Evolutionary conservation across 2,888 invertebrate genomes (phyloP), one percentile per base, ranked within the genome.

Genomic region (Diplazon laetatorius): DNA sequence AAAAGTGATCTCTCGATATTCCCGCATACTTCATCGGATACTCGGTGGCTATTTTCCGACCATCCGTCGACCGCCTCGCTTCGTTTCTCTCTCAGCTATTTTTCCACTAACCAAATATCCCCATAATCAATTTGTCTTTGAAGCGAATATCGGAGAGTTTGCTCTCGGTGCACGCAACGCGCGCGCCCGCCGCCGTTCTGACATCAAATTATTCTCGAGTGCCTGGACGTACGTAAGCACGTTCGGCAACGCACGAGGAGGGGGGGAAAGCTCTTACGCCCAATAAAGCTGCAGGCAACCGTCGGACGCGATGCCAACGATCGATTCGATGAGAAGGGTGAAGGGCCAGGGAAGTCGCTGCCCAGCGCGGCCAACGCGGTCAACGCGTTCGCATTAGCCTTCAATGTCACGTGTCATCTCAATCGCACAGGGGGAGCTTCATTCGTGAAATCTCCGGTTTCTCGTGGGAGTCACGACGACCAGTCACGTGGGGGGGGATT

Each of bases 391-490:
- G 88, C 86, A 55, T 55, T 55, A 85, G 85, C 84, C 83, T 84
- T 86, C 85, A 80, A 81, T 83, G 88, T 87, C 88, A 88, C 88
- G 88, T 88, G 88, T 85, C 88, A 82, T 84, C 86, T 85, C 82
- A 85, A 86, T 85, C 82, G 82, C 76, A 18, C 20, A 16, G 39
- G 52, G 62, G 42, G 62, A 55, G 66, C 42, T 42, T 42, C 52
- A 25, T 52, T 52, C 66, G 66, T 66, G 55, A 50, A 66, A 30
- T 75, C 78, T 70, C 60, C 66, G 55, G 52, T 65, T 14, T 66
- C 25, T 39, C 2, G 25, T 14, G 10, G 0, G 66, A 22, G 48
- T 48, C 22, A 10, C 25, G 39, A 66, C 52, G 25, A 66, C 52
- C 52, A 66, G 52, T 55, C 66, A 66, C 66, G 66, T 55, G 66